A percentile compares a stretch with the other conserved stretches of the same genome.
Conservation (phyloP, 1,140 invertebrate genomes). For the Hesperophylax magnus region DNA sequence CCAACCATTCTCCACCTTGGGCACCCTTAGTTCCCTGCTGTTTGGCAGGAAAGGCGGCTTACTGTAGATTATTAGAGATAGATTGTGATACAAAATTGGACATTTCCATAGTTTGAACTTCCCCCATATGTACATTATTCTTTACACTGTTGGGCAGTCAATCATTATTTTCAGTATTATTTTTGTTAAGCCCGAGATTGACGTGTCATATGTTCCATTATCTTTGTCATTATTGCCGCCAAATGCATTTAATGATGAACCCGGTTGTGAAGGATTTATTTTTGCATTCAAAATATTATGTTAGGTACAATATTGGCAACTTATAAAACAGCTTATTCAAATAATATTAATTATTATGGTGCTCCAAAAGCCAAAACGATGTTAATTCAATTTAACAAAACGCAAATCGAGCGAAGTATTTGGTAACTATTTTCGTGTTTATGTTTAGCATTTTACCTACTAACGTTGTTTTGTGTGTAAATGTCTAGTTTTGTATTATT, state of each 20-base stretch:
- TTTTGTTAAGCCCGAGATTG: slow-evolving; percentile 3
- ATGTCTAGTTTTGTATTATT: slow-evolving; percentile 37
- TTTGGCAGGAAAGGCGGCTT: slow-evolving; percentile 88
- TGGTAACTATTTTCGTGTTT: neutral
- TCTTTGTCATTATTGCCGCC: neutral
- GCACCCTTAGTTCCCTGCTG: slow-evolving; percentile 83
- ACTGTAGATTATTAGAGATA: slow-evolving; percentile 69
- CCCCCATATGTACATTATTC: slow-evolving; percentile 23
- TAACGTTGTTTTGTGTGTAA: neutral
- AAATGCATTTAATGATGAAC: neutral
- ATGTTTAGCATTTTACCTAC: neutral
- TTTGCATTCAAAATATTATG: neutral
- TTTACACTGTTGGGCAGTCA: neutral
- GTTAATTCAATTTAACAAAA: neutral
- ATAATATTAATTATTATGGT: slow-evolving; percentile 4
- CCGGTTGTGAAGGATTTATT: slow-evolving; percentile 10
- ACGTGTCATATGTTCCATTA: neutral
- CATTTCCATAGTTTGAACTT: slow-evolving; percentile 40
- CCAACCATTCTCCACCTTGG: slow-evolving; percentile 74
- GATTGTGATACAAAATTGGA: slow-evolving; percentile 42
- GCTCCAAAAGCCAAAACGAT: slow-evolving; percentile 5
- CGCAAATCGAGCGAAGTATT: no score
- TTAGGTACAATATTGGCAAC: neutral
- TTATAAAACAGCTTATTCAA: neutral
- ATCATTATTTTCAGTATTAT: slow-evolving; percentile 24